Evolutionary conservation across 1,140 invertebrate genomes (phyloP), one percentile per base, ranked within the genome.

Genomic region (Sarcophaga bullata): DNA sequence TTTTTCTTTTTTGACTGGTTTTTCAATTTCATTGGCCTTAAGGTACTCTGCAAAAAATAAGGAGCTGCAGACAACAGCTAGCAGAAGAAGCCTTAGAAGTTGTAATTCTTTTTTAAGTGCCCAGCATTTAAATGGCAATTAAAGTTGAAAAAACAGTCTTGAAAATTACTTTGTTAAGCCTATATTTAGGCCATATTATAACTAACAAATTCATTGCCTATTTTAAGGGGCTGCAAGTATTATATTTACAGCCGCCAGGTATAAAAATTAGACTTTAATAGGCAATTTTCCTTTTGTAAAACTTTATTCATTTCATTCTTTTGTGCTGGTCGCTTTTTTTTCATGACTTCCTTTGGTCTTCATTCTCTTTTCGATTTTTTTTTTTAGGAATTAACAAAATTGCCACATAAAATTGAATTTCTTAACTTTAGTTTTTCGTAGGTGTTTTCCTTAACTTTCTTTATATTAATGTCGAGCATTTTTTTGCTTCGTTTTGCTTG

Each of bases 41-140:
- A 19, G 62, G n/a, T 19, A n/a, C 8, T 37, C 1, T 0, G 62
- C 58, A 62, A 62, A 37, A 37, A 37, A 37, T 37, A 37, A 68
- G 62, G 19, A 15, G 54, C 11, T 58, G 54, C 6, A 58, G 25
- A 37, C 25, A 10, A 58, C n/a, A 6, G 6, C n/a, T 11, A 58
- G n/a, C 6, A 13, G 54, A 6, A 1, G 25, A 37, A 48, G 73
- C 46, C 9, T 13, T n/a, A 19, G 0, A 78, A 78, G 75, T 78
- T 78, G 75, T 78, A 78, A 78, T 78, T 78, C 75, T 78, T 50
- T 78, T 78, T 78, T 78, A 78, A 78, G 48, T 78, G 75, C 19
- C 0, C 48, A 48, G 47, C 48, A 78, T 78, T 78, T 78, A 78
- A 78, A 52, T 78, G 75, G 75, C 75, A 78, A 78, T 78, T 78